phyloP scores from a whole-genome alignment of 2,888 invertebrate species.

The Dermolepida albohirtum region DNA sequence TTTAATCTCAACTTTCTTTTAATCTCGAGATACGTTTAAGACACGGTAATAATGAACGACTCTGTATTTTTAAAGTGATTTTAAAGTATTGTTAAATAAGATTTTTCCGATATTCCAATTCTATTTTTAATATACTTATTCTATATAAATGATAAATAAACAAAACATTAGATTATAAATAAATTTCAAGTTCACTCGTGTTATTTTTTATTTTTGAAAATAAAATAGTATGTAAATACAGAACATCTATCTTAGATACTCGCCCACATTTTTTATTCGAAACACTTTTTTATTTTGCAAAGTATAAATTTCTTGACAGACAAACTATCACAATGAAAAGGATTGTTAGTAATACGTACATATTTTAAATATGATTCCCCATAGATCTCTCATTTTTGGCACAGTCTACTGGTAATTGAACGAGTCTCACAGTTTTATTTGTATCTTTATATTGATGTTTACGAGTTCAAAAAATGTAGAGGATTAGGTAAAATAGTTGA shows the following conservation, averaged over 20 bases:
- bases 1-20: no score
- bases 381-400: slow-evolving; percentile 29
- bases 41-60: no score
- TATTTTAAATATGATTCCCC: slow-evolving; percentile 27
- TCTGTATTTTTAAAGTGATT: no score
- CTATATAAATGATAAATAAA: neutral
- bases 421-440: slow-evolving; percentile 1
- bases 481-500: slow-evolving; percentile 11
- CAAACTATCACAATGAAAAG: slow-evolving; percentile 28
- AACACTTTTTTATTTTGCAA: neutral
- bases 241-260: neutral
- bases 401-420: neutral
- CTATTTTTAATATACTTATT: neutral
- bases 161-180: slow-evolving; percentile 12
- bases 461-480: neutral
- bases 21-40: no score
- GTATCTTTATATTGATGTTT: neutral
- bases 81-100: no score
- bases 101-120: slow-evolving; percentile 1
- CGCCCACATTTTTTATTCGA: slow-evolving; percentile 9
- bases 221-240: neutral
- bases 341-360: slow-evolving; percentile 31
- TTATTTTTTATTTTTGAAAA: slow-evolving; percentile 18
- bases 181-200: neutral
- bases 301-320: slow-evolving; percentile 25